Evolutionary conservation across 2,888 invertebrate species (phyloP), one percentile per base, ranked within the genome.

Genomic region (Epirrita christyi): DNA sequence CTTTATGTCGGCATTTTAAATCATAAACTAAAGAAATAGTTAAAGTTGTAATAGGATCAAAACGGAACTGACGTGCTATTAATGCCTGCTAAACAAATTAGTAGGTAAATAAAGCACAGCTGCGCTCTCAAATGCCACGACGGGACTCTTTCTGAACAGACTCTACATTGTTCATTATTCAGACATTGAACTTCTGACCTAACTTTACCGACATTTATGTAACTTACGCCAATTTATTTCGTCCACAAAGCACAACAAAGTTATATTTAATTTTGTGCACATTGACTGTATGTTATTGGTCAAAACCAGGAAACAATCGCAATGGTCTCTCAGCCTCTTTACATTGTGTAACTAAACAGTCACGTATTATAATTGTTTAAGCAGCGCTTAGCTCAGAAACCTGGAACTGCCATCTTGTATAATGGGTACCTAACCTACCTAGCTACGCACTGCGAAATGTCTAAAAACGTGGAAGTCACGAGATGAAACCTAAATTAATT

Each of bases 281-380:
- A 38, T 13, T 21, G 4, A 21, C 36, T 13, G 6, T 38, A 38
- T 13, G 40, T 32, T 29, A 41, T 40, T 40, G 29, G 10, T 41
- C 6, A 29, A 49, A 59, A 59, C 51, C 21, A 42, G 50, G 51
- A 55, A 59, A 50, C 32, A 41, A 43, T 55, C 9, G 15, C 13
- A 47, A 37, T 45, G 28, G 45, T 21, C 4, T 27, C 27, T 40
- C 49, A 55, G 55, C 45, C 49, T 44, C 45, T n/a, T 45, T 38
- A 32, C 48, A 55, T 55, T 55, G 55, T 55, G 49, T 50, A 43
- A 21, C 6, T 41, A 50, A 53, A 48, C 48, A 14, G 41, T 50
- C 59, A 50, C 59, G 54, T 59, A 59, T 32, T 38, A 46, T 36
- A 49, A 45, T 55, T 45, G 49, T 47, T 55, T 45, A 50, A 13